Conservation (phyloP, 1,140 invertebrate species). For the Wasmannia auropunctata region DNA sequence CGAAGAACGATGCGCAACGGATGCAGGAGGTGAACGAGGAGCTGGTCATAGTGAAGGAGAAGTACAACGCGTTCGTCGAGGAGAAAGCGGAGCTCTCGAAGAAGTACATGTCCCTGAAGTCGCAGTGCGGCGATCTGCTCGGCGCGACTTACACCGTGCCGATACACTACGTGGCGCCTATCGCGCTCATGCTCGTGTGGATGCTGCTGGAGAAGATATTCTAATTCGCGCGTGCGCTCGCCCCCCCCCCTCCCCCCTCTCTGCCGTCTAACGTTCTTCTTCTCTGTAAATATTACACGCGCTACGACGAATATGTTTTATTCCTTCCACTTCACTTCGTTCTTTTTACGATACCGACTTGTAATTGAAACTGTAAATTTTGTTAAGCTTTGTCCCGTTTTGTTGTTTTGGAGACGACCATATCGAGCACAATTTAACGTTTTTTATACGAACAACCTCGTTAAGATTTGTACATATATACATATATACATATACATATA, state of each 20-base stretch:
- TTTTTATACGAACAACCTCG: conserved; percentile 67
- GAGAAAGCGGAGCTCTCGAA: conserved; percentile 84
- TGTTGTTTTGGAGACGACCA: not conserved
- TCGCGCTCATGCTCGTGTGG: conserved; percentile 80
- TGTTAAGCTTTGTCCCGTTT: not conserved
- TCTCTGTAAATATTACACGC: conserved; percentile 12
- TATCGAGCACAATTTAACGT: conserved; percentile 51
- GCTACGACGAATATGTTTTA: not conserved
- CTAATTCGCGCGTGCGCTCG: conserved; percentile 78
- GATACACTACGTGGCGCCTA: conserved; percentile 82
- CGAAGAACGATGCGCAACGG: conserved; percentile 82
- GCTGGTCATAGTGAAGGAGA: conserved; percentile 85
- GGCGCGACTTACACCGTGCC: conserved; percentile 81
- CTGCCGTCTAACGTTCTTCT: conserved; percentile 31
- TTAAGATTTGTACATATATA: conserved; percentile 62
- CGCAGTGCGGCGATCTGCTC: conserved; percentile 81
- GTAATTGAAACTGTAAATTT: conserved; percentile 8
- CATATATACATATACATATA: not conserved
- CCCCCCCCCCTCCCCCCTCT: not conserved
- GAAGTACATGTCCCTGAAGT: conserved; percentile 80
- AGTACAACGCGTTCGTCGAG: conserved; percentile 82
- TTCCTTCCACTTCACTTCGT: conserved; percentile 19
- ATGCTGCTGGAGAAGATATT: conserved; percentile 83
- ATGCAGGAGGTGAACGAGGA: conserved; percentile 85
- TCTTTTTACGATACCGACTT: conserved; percentile 20